These are phyloP conservation scores for Holcopasites calliopsidis DNA, from an alignment of 1,140 invertebrate genomes.

Conservation along the genomic window DNA sequence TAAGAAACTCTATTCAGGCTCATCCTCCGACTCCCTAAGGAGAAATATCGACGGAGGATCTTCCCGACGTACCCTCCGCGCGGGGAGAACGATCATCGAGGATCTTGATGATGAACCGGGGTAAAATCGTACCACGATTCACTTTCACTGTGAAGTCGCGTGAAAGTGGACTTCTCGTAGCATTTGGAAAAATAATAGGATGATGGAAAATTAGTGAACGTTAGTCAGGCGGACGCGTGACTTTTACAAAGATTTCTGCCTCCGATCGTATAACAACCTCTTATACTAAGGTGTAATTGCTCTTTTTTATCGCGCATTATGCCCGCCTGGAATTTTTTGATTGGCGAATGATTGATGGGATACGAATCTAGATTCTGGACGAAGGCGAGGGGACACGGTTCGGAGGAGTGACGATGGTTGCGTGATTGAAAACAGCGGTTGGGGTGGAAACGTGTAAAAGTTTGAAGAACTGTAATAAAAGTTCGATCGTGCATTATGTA, in stretches of 20 bases:
- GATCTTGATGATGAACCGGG: constrained; percentile 11
- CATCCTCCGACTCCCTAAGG: neutral
- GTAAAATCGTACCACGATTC: neutral
- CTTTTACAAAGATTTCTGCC: neutral
- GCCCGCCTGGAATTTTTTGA: no score
- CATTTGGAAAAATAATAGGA: no score
- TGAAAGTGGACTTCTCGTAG: no score
- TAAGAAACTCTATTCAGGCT: constrained; percentile 68
- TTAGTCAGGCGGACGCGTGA: neutral
- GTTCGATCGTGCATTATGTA: no score
- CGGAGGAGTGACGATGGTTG: no score
- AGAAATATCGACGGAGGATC: constrained; percentile 46
- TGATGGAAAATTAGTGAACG: no score
- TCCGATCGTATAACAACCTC: neutral
- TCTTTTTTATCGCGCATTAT: neutral
- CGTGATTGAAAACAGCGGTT: no score
- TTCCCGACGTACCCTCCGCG: constrained; percentile 30
- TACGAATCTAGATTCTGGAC: neutral
- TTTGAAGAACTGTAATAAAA: no score
- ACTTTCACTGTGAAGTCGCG: neutral
- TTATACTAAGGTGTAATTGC: neutral
- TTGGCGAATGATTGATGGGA: neutral
- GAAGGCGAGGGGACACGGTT: no score
- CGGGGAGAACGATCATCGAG: constrained; percentile 3
- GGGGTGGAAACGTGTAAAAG: no score